Evolutionary conservation across 2,888 invertebrate species (phyloP).

Genomic region (Coecobrya sp.): DNA sequence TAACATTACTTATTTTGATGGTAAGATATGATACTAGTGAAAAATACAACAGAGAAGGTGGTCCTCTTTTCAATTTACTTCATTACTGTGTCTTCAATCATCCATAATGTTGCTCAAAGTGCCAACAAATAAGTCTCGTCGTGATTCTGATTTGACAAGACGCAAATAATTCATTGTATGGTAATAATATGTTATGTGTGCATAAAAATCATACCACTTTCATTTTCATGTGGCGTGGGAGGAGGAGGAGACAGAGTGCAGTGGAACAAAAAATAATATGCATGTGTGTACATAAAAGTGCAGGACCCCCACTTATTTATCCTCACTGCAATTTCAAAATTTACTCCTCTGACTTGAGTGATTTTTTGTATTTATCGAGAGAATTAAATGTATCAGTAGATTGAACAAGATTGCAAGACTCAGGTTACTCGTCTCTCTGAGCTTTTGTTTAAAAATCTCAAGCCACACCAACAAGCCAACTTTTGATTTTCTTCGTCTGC

Average conservation of each 20-base stretch:
- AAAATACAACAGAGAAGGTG: not conserved
- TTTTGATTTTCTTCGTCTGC: slow-evolving; percentile 6
- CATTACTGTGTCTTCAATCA: slow-evolving; percentile 18
- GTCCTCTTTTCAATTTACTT: not conserved
- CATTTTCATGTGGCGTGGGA: slow-evolving; percentile 22
- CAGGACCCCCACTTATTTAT: not conserved
- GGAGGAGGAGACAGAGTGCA: not conserved
- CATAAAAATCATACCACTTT: not conserved
- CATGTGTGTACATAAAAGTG: not conserved
- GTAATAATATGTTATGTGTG: not conserved
- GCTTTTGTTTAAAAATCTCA: not conserved
- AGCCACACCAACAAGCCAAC: not conserved
- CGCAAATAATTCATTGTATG: not conserved
- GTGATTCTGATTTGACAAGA: slow-evolving; percentile 6
- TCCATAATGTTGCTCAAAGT: not conserved
- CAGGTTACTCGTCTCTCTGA: not conserved
- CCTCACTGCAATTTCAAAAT: not conserved
- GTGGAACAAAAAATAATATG: slow-evolving; percentile 3
- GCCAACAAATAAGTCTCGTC: slow-evolving; percentile 3
- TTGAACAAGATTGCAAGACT: not conserved
- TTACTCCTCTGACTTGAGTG: not conserved
- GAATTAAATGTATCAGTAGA: not conserved
- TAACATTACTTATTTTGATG: not conserved
- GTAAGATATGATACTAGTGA: not conserved
- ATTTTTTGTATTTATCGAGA: not conserved